Conservation (phyloP, 2,113 vertebrate species). For the Colistium nudipinnis region DNA sequence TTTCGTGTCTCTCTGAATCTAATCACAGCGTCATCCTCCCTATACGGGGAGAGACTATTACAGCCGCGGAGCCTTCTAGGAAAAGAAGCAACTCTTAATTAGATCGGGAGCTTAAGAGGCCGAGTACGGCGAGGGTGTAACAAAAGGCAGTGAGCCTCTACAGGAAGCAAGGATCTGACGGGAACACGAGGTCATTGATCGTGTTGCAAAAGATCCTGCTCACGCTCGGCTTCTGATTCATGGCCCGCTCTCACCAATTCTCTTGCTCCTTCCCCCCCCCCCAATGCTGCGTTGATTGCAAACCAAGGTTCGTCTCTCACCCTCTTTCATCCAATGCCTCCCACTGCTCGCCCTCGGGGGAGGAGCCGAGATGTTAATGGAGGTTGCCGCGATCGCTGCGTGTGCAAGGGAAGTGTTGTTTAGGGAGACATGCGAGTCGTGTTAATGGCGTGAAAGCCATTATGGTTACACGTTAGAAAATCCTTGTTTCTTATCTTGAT, state of each 20-base stretch:
- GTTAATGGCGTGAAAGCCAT: constrained; percentile 11
- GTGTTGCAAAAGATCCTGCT: constrained; percentile 42
- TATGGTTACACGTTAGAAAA: constrained; percentile 4
- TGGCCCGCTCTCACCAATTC: neutral
- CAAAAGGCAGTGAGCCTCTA: constrained; percentile 28
- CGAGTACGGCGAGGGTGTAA: constrained; percentile 35
- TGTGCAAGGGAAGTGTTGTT: neutral
- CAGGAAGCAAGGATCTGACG: constrained; percentile 51
- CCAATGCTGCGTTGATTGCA: neutral
- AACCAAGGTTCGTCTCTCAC: constrained; percentile 31
- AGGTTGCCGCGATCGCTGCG: neutral
- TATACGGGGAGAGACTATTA: constrained; percentile 18
- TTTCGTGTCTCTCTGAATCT: constrained; percentile 29
- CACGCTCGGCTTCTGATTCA: constrained; percentile 8
- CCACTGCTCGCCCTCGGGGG: constrained; percentile 24
- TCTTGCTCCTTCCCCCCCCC: neutral
- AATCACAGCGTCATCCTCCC: constrained; percentile 32
- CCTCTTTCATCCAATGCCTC: constrained; percentile 27
- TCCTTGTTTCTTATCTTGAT: neutral
- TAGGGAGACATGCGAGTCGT: neutral
- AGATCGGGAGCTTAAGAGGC: constrained; percentile 59
- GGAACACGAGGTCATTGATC: constrained; percentile 49
- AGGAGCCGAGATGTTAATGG: constrained; percentile 42
- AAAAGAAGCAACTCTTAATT: constrained; percentile 57
- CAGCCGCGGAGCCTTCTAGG: constrained; percentile 43